Evolutionary conservation across 2,113 vertebrate species (phyloP).

Genomic region (Crocuta crocuta): DNA sequence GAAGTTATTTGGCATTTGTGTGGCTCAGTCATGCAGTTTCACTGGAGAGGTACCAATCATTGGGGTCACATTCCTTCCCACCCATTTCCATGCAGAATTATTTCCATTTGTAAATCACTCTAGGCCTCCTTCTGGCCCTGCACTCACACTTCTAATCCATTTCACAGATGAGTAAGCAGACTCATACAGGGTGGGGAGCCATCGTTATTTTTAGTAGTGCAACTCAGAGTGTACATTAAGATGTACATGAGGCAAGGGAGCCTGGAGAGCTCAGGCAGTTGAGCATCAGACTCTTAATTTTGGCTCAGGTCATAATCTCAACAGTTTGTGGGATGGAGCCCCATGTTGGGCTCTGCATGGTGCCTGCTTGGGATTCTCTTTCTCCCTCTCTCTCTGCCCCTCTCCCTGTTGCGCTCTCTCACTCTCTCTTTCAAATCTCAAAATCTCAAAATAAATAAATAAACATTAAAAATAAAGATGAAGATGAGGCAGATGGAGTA

Average conservation of each 20-base stretch:
- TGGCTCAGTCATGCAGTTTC: neutral
- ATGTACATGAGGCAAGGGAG: neutral
- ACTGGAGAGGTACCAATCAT: too few species aligned
- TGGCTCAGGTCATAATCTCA: too few species aligned
- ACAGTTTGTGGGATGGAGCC: too few species aligned
- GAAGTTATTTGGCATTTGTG: neutral
- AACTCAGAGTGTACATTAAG: neutral
- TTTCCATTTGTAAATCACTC: neutral
- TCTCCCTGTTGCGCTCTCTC: too few species aligned
- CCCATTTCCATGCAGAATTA: neutral
- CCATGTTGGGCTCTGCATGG: too few species aligned
- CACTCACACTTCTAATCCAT: neutral
- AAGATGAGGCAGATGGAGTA: neutral
- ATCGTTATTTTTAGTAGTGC: neutral
- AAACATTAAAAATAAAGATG: neutral
- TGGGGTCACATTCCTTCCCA: too few species aligned
- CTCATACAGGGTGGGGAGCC: neutral
- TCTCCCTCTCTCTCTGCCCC: too few species aligned
- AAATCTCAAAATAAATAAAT: too few species aligned
- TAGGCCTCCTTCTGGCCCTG: neutral
- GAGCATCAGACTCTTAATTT: too few species aligned
- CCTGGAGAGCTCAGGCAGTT: too few species aligned
- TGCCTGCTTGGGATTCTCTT: too few species aligned
- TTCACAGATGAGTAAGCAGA: neutral
- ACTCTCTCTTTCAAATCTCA: too few species aligned